Evolutionary conservation across 2,888 invertebrate species (phyloP).

Genomic region (Glyphotaelius pellucidus): DNA sequence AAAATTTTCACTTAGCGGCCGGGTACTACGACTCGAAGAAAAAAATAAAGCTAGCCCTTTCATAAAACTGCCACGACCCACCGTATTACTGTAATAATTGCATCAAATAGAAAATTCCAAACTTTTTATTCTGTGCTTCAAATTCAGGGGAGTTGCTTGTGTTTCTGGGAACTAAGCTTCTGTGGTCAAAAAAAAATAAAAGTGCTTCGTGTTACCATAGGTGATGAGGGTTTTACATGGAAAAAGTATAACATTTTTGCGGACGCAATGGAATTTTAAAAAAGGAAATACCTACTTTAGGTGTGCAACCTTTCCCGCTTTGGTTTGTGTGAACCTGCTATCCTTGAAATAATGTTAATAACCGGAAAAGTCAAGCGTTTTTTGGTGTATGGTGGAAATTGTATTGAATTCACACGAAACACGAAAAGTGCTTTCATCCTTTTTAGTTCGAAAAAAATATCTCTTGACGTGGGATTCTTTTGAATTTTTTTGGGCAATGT

Average conservation of each 20-base stretch:
- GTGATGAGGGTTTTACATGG: slow-evolving; percentile 33
- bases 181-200: slow-evolving; percentile 38
- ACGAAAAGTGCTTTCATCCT: background rate
- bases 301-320: slow-evolving; percentile 18
- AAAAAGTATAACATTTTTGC: slow-evolving; percentile 29
- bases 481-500: background rate
- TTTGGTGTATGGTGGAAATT: background rate
- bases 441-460: background rate
- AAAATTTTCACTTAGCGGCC: slow-evolving; percentile 57
- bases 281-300: background rate
- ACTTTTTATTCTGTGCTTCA: background rate
- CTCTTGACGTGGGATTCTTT: background rate
- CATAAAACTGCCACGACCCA: background rate
- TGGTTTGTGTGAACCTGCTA: background rate
- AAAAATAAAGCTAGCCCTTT: background rate
- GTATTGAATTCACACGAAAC: background rate
- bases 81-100: background rate
- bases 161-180: background rate
- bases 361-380: background rate
- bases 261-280: slow-evolving; percentile 26
- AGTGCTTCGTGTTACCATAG: slow-evolving; percentile 28
- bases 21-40: background rate
- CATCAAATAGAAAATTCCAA: background rate
- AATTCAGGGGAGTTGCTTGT: background rate
- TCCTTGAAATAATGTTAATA: slow-evolving; percentile 31